Evolutionary conservation across 2,113 vertebrate species (phyloP), one percentile per base, ranked within the genome.

Genomic region (Catharus minimus): DNA sequence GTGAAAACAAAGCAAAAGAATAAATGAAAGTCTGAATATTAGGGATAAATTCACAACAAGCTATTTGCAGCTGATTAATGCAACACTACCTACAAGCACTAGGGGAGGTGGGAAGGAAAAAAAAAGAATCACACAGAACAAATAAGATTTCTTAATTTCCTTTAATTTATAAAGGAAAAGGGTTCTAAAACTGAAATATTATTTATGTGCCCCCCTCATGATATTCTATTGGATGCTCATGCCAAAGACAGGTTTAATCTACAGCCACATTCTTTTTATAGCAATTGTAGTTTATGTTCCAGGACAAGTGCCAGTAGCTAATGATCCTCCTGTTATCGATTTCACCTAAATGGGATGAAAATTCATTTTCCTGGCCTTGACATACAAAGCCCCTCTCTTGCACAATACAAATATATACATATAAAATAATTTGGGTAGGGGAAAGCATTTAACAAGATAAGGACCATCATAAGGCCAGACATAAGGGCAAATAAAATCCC

Each of bases 231-330:
- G 27, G 69, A 79, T 67, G 24, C 17, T 78, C 11, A 64, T 16
- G 18, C 47, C 71, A 71, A 89, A 71, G 30, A 58, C 18, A 66
- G 30, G 26, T 71, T 86, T 88, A 57, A 86, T 89, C 44, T 47
- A 58, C 9, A 86, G 56, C 26, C 78, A 57, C 18, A 21, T 46
- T 91, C 61, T 72, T 86, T 89, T 87, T 82, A 73, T 65, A 93
- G 67, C 58, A 76, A 46, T 27, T 79, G 38, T 22, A 91, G 50
- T 68, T 85, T 82, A 57, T 57, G 36, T 94, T 91, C 71, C 67
- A 91, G 90, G 79, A 85, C 55, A 93, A 82, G 15, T 53, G 67
- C 71, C 90, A 94, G 71, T 21, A 82, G 46, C 62, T 94, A 91
- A 89, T 79, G 66, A 88, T 85, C 71, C 27, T 92, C 62, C 62